These are phyloP conservation scores for Apogon hyalosoma DNA, from an alignment of 2,797 vertebrate genomes.

Conservation along the genomic window DNA sequence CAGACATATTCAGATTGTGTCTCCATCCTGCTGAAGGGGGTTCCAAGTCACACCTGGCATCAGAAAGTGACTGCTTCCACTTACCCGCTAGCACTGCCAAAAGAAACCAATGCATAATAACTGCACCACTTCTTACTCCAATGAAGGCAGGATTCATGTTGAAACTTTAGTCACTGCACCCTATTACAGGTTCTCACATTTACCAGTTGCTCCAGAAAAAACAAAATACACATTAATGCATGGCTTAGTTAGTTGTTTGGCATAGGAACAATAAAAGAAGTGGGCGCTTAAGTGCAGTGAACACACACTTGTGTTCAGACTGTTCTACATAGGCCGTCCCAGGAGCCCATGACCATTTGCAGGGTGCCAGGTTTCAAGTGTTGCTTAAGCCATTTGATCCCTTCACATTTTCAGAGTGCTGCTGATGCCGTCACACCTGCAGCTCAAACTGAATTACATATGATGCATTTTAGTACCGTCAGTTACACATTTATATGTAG, in stretches of 20 bases:
- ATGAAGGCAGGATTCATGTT: too few species aligned
- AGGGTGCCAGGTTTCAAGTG: background rate
- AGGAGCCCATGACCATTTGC: background rate
- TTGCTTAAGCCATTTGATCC: background rate
- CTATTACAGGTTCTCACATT: too few species aligned
- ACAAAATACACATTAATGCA: background rate
- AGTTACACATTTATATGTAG: background rate
- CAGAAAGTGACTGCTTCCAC: conserved; percentile 1
- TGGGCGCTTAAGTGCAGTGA: background rate
- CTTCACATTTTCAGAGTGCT: background rate
- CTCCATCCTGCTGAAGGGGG: conserved; percentile 7
- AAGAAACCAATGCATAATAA: too few species aligned
- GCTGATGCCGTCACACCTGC: background rate
- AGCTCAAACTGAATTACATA: background rate
- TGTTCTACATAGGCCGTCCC: background rate
- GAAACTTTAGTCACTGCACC: too few species aligned
- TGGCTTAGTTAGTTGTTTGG: background rate
- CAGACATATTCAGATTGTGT: conserved; percentile 19
- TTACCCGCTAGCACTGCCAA: background rate
- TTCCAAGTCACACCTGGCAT: conserved; percentile 8
- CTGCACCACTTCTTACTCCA: too few species aligned
- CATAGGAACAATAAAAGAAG: background rate
- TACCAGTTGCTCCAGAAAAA: background rate
- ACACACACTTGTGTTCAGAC: background rate
- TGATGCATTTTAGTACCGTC: background rate